Conservation (phyloP, 2,113 vertebrate genomes). For the Chlamydotis undulata region DNA sequence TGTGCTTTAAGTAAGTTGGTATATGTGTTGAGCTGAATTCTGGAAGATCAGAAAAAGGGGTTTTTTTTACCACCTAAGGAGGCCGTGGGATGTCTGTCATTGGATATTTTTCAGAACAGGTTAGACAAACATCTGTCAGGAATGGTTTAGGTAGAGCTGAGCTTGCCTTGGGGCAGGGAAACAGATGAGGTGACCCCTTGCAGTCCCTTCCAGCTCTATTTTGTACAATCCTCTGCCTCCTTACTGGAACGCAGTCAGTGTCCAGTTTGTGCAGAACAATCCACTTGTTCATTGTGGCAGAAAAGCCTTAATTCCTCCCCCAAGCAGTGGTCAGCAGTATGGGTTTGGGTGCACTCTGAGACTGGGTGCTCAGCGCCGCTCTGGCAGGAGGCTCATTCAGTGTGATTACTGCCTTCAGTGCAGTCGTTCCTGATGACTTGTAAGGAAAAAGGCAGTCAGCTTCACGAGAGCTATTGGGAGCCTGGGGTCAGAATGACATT, state of each 20-base stretch:
- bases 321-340: rapidly evolving
- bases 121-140: slow-evolving; percentile 26
- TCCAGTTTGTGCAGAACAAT: background rate
- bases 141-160: background rate
- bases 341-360: background rate
- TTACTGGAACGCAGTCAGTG: background rate
- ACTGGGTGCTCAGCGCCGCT: rapidly evolving
- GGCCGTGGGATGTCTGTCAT: background rate
- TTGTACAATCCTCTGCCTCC: background rate
- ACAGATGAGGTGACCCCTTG: background rate
- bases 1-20: background rate
- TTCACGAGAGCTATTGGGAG: background rate
- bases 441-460: background rate
- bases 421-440: rapidly evolving
- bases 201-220: background rate
- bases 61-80: background rate
- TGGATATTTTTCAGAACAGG: background rate
- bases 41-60: background rate
- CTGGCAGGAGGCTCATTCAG: background rate
- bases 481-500: background rate
- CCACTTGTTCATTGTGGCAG: background rate
- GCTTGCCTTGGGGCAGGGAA: background rate
- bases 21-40: background rate
- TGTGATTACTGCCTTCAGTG: background rate
- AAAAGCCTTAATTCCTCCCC: background rate